phyloP scores from a whole-genome alignment of 1,140 invertebrate genomes.

The Pseudomyrmex sp. region DNA sequence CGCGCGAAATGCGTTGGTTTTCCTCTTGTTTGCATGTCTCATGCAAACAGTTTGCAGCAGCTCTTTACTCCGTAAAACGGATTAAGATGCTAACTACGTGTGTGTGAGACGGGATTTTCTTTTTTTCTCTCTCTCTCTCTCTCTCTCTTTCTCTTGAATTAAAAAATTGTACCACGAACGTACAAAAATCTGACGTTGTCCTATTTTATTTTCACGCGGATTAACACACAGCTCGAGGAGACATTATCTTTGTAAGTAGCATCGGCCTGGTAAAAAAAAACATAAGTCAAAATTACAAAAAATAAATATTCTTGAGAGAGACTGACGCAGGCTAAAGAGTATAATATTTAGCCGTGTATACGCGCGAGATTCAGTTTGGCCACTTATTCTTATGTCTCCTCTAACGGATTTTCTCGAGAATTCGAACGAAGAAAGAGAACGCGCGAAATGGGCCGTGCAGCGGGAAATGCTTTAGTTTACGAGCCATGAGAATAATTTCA shows the following conservation, averaged over 20 bases:
- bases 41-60: background rate
- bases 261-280: background rate
- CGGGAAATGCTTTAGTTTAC: background rate
- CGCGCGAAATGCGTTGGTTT: background rate
- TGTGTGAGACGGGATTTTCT: no score
- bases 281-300: background rate
- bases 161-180: no score
- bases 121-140: no score
- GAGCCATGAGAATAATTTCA: conserved; percentile 29
- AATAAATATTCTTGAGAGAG: background rate
- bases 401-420: background rate
- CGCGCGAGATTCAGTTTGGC: background rate
- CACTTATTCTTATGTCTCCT: background rate
- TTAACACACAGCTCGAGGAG: no score
- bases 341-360: background rate
- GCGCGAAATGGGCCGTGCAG: background rate
- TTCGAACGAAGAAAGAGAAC: background rate
- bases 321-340: background rate
- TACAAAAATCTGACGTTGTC: no score
- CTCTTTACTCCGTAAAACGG: no score
- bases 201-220: no score
- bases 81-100: no score
- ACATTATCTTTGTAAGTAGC: no score
- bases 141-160: no score
- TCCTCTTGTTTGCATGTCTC: background rate